Percentiles rank a stretch among this genome's conserved stretches.
Conservation (phyloP, 2,888 invertebrate species). For the Helleia helle region DNA sequence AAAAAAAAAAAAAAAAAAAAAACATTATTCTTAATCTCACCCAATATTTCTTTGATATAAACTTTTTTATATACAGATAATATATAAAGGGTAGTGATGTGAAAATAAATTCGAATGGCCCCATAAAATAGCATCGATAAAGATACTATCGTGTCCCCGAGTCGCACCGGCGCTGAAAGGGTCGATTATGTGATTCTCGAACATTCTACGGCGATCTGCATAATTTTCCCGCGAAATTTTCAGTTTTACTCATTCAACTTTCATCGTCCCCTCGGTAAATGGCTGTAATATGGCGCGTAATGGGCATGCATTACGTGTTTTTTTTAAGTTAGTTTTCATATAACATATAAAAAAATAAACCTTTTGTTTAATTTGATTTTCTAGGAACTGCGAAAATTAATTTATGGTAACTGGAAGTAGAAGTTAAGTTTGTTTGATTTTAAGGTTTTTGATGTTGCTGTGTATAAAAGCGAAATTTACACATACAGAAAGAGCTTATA, state of each 20-base stretch:
- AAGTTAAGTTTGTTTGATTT: no score
- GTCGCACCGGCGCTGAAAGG: conserved; percentile 17
- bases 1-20: no score
- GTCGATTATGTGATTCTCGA: conserved; percentile 17
- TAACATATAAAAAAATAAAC: conserved; percentile 9
- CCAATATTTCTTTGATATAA: no score
- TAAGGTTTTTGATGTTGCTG: no score
- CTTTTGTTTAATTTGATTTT: no score
- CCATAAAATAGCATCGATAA: conserved; percentile 2
- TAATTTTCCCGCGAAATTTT: conserved; percentile 27
- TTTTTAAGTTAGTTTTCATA: background rate
- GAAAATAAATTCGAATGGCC: conserved; percentile 3
- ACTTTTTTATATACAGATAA: background rate
- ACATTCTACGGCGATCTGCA: conserved; percentile 24
- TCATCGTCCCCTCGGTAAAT: conserved; percentile 13
- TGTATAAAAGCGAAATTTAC: no score
- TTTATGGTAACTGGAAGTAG: no score
- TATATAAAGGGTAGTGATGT: background rate
- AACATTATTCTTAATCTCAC: no score
- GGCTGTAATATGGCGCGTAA: background rate
- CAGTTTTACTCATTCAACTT: conserved; percentile 23
- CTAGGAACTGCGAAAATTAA: no score
- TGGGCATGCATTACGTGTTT: conserved; percentile 1
- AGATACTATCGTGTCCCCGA: conserved; percentile 13
- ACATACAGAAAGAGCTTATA: no score